A percentile compares a stretch with the other conserved stretches of the same genome.
phyloP scores from a whole-genome alignment of 2,113 vertebrate genomes.

The Rhadina sibilatrix region DNA sequence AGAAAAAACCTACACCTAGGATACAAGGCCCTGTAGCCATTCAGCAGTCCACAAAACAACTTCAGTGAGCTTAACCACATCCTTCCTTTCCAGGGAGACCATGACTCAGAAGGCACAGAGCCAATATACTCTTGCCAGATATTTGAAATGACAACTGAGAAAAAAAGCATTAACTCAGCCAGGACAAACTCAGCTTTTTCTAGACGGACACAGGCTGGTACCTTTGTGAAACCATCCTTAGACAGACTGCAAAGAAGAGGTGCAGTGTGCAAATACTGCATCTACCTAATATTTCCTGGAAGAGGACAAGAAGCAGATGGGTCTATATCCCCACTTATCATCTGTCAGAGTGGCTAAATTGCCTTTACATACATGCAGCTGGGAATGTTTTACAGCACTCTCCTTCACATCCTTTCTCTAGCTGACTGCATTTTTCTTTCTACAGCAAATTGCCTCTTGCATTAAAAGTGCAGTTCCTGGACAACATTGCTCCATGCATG shows the following conservation, averaged over 20 bases:
- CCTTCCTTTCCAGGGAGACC: not conserved
- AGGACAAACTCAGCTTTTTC: not conserved
- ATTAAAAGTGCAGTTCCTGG: not conserved
- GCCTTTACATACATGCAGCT: not conserved
- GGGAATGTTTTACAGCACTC: not conserved
- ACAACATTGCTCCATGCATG: not conserved
- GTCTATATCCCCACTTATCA: not conserved
- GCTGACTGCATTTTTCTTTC: not conserved
- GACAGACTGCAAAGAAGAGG: not conserved
- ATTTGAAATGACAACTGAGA: not conserved
- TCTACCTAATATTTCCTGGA: not conserved
- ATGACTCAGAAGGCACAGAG: not conserved
- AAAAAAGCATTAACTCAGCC: not conserved
- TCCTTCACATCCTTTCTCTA: not conserved
- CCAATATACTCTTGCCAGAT: not conserved
- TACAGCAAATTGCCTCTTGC: not conserved
- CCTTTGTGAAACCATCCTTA: not conserved
- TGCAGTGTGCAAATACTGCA: not conserved
- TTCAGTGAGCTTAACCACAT: not conserved
- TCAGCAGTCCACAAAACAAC: not conserved
- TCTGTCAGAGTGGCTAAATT: not conserved
- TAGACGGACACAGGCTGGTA: not conserved
- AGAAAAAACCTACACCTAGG: not conserved
- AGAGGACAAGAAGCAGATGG: not conserved
- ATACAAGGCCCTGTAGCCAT: not conserved